Base-by-base conservation (phyloP, 92 coral and sea anemone species). In the Diadumene lineata region DNA sequence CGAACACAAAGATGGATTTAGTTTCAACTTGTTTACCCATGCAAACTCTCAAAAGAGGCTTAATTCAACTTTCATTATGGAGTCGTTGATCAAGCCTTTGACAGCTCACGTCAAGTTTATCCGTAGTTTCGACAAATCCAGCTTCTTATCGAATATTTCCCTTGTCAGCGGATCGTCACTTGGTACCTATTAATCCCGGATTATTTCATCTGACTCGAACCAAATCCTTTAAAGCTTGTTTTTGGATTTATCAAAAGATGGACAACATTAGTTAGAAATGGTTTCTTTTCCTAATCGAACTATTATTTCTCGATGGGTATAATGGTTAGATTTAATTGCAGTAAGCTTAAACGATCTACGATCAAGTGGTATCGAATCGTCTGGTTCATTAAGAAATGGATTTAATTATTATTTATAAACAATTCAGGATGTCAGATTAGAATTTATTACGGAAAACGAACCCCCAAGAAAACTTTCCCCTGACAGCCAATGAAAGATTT, bases 21-120 rank as follows among this genome's bases (percentile, higher is more conserved):
- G 84, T 86, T 82, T 78, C 77, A 48, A 50, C 69, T 70, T 87
- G 92, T 87, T 87, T 87, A 65, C 92, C 43, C 58, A 83, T 64
- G 85, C 80, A 78, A 83, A 79, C 88, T 87, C 78, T 72, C 75
- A 60, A 74, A 78, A 81, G 70, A 79, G 85, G 85, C 85, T 87
- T 78, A 87, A 87, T 87, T 82, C 92, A 78, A 66, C 60, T 87
- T 82, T 76, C 78, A 87, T 87, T 82, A 86, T 87, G 82, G 75
- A 87, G 92, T 64, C 88, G 82, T 87, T 87, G 92, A 83, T 87
- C 92, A 70, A 86, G 62, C 60, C 43, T 22, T 34, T 87, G 92
- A 87, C 92, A 77, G 82, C 78, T 63, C 82, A 58, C 67, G 92
- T 87, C 92, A 87, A 55, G 64, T 60, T 79, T 79, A 79, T 76